Conservation (phyloP, 2,888 invertebrate genomes). For the Xanthia icteritia region DNA sequence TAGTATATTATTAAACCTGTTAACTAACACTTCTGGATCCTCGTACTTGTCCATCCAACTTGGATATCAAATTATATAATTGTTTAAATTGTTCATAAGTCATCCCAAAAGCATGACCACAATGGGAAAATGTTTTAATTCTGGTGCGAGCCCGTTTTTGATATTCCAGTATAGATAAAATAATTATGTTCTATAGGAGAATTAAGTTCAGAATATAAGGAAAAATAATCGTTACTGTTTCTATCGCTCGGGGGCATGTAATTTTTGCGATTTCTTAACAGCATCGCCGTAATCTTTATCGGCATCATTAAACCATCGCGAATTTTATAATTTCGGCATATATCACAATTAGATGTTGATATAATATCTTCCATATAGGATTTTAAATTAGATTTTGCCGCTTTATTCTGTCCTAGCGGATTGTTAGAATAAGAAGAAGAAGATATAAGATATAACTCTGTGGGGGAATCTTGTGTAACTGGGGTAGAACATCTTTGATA, state of each 20-base stretch:
- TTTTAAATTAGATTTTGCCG: not conserved
- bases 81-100: conserved; percentile 15
- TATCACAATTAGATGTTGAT: not conserved
- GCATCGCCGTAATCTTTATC: not conserved
- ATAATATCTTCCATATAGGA: not conserved
- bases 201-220: conserved; percentile 3
- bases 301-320: conserved; percentile 7
- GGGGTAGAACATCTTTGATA: not conserved
- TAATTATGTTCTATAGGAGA: not conserved
- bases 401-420: not conserved
- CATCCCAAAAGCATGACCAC: not conserved
- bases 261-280: not conserved
- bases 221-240: not conserved
- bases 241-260: not conserved
- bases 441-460: not conserved
- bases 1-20: conserved; percentile 2
- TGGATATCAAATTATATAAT: not conserved
- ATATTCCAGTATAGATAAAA: not conserved
- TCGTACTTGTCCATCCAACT: not conserved
- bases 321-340: conserved; percentile 2
- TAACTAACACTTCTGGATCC: not conserved
- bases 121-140: not conserved
- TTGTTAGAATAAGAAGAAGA: not conserved
- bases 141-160: not conserved
- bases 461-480: not conserved